Percentiles rank a stretch among this genome's conserved stretches.
phyloP scores from a whole-genome alignment of 2,888 invertebrate genomes.

The Protodeltote pygarga region DNA sequence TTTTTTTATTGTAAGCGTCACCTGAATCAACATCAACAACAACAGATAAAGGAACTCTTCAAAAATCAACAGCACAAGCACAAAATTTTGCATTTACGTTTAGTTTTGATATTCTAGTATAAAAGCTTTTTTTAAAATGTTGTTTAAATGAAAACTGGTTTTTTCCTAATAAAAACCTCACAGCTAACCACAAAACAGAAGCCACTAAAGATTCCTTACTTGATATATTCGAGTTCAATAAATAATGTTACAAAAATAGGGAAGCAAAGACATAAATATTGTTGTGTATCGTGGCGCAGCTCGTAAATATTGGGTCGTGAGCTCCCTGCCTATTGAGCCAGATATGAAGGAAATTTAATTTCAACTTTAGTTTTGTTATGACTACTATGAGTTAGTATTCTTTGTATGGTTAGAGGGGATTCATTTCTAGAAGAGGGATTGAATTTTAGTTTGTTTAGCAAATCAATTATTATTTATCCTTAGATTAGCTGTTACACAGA shows the following conservation, averaged over 20 bases:
- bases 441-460: too few relatives aligned
- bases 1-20: too few relatives aligned
- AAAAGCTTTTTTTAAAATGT: too few relatives aligned
- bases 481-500: too few relatives aligned
- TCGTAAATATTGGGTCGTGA: constrained; percentile 78
- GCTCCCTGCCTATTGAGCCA: constrained; percentile 55
- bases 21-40: too few relatives aligned
- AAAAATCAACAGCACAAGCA: too few relatives aligned
- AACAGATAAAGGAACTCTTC: too few relatives aligned
- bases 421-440: too few relatives aligned
- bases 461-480: too few relatives aligned
- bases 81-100: too few relatives aligned
- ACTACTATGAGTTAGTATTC: constrained; percentile 18
- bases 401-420: constrained; percentile 2
- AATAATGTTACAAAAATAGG: constrained; percentile 63
- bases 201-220: constrained; percentile 42
- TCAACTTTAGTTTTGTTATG: constrained; percentile 38
- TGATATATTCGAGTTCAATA: constrained; percentile 52
- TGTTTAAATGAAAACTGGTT: too few relatives aligned
- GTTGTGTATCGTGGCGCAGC: constrained; percentile 65
- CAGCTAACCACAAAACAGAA: constrained; percentile 48
- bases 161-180: constrained; percentile 3
- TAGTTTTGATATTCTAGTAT: too few relatives aligned
- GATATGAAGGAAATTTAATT: constrained; percentile 44
- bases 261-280: constrained; percentile 82